These are phyloP conservation scores for Zoroaster sp. DNA, from an alignment of 53 echinoderm and acorn worm species.

Conservation along the genomic window DNA sequence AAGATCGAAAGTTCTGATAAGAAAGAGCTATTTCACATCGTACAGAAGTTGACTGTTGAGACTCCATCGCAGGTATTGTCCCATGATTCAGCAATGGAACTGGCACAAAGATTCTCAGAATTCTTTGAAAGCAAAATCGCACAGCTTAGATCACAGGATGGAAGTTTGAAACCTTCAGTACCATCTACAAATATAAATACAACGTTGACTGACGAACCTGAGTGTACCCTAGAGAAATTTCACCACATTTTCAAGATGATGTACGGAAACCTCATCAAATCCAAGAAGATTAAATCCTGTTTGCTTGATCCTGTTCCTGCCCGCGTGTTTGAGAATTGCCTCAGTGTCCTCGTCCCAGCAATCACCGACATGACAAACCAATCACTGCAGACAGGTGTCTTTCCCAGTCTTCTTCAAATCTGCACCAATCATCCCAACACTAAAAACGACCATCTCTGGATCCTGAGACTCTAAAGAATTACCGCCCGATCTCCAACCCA, in stretches of 20 bases:
- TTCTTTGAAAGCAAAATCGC: neutral
- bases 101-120: neutral
- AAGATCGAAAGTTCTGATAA: neutral
- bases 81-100: neutral
- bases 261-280: neutral
- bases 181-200: neutral
- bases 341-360: neutral
- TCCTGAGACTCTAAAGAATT: neutral
- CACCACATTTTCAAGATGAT: neutral
- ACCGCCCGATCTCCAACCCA: neutral
- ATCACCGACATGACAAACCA: neutral
- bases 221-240: neutral
- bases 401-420: neutral
- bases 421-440: neutral
- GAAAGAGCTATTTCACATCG: neutral
- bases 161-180: neutral
- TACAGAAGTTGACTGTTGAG: conserved; percentile 2
- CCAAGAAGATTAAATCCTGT: neutral
- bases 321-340: neutral
- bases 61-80: neutral
- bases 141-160: neutral
- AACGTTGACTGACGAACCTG: neutral
- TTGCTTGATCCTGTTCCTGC: conserved; percentile 1
- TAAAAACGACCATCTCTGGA: neutral
- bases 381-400: neutral